Percentiles rank a stretch among this genome's conserved stretches.
Conservation (phyloP, 2,113 vertebrate species). For the Sinocyclocheilus maitianheensis region DNA sequence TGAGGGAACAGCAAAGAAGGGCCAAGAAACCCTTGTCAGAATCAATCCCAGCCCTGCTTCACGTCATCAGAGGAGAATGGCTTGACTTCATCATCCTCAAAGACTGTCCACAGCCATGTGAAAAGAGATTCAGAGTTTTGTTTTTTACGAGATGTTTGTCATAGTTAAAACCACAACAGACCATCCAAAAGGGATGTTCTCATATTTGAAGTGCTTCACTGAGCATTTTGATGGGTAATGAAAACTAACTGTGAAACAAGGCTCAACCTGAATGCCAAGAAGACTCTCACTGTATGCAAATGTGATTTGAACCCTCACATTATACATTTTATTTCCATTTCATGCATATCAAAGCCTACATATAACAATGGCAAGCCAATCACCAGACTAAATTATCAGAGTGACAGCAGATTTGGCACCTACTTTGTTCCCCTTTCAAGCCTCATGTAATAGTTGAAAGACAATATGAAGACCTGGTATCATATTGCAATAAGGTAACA, state of each 20-base stretch:
- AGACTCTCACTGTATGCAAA: neutral
- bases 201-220: slow-evolving; percentile 5
- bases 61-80: neutral
- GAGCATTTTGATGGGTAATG: neutral
- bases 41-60: slow-evolving; percentile 14
- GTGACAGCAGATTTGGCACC: neutral
- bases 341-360: neutral
- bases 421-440: neutral
- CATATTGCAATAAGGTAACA: neutral
- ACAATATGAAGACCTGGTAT: neutral
- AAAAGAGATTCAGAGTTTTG: neutral
- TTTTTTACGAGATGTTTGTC: neutral
- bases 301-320: neutral
- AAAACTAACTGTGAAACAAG: neutral
- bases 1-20: too few species aligned
- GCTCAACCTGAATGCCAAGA: neutral
- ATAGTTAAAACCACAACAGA: slow-evolving; percentile 27
- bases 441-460: neutral
- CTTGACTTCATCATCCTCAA: slow-evolving; percentile 30
- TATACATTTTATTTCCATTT: neutral
- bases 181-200: neutral
- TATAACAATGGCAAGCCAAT: neutral
- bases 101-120: neutral
- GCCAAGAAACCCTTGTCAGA: neutral
- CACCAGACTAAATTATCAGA: neutral